Evolutionary conservation across 2,797 vertebrate genomes (phyloP), one percentile per base, ranked within the genome.

Genomic region (Alosa sapidissima): DNA sequence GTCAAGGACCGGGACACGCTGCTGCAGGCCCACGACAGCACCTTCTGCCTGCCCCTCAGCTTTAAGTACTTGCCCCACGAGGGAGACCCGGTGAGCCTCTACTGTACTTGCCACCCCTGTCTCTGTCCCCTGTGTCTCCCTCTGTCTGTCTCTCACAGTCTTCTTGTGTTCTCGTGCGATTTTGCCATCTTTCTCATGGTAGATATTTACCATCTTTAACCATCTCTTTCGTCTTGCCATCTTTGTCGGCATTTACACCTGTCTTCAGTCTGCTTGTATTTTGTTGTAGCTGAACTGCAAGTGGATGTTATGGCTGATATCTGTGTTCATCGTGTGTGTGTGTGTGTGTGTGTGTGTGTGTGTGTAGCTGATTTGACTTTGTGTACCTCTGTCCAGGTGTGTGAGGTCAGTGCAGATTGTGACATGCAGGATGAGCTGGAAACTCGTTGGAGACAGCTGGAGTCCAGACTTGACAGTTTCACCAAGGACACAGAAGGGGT

Each of bases 11-110:
- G 96, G 89, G 94, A 96, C 90, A 87, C 90, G 33, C 90, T 98
- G 75, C 93, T 98, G 81, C 93, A 96, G 90, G 93, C 96, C 85
- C 94, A 97, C n/a, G 89, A 92, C 8, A 91, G 89, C 0, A 92
- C 94, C 86, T 98, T 97, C 92, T 97, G 95, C 51, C 93, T 95
- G 87, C 96, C 96, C 0, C 88, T 92, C 0, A 93, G 92, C 85
- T 98, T 98, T 86, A 93, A 94, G 82, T 97, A 96, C 90, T 96
- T 96, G 84, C 96, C 97, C 5, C 96, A 98, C 0, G 96, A 97
- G 1, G 96, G 94, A 1, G 97, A 98, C 90, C 95, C 97, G 96
- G 97, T 97, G 36, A 78, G 83, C 19, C 24, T 33, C 19, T 45
- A 2, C 49, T 16, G 19, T 62, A 14, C 36, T 21, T 19, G 47